A percentile compares a stretch with the other conserved stretches of the same genome.
Conservation (phyloP, 2,888 invertebrate species). For the Ichneumoninae sp. region DNA sequence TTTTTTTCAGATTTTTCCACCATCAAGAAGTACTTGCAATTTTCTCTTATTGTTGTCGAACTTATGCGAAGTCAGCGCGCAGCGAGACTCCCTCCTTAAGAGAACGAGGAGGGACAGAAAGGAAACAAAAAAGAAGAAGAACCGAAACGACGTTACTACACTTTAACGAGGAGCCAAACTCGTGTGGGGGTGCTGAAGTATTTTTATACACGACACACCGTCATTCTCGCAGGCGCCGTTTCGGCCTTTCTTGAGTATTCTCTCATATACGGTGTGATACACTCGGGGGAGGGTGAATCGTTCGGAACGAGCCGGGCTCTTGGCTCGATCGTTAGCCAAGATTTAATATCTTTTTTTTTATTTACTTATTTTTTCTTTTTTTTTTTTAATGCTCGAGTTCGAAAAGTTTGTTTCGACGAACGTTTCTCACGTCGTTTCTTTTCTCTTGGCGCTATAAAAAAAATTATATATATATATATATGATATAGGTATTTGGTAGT, state of each 20-base stretch:
- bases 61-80: too few species aligned
- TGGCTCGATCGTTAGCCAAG: conserved; percentile 54
- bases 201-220: conserved; percentile 23
- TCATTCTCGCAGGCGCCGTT: conserved; percentile 1
- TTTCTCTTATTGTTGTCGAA: too few species aligned
- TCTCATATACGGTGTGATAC: not conserved
- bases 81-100: too few species aligned
- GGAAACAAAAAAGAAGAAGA: conserved; percentile 11
- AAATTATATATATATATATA: conserved; percentile 22
- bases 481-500: too few species aligned
- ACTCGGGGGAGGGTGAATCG: not conserved
- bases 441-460: conserved; percentile 35
- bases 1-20: too few species aligned
- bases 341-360: conserved; percentile 47
- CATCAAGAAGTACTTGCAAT: too few species aligned
- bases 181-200: not conserved
- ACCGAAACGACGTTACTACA: conserved; percentile 8
- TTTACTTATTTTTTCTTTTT: not conserved
- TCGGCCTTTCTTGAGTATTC: conserved; percentile 21
- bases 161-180: conserved; percentile 38
- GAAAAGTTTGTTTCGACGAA: conserved; percentile 51
- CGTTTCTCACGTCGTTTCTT: conserved; percentile 39
- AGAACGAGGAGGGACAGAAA: not conserved
- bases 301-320: conserved; percentile 8
- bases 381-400: conserved; percentile 32